Percentiles rank a stretch among this genome's conserved stretches.
Conservation (phyloP, 2,113 vertebrate genomes). For the Mastomys natalensis region DNA sequence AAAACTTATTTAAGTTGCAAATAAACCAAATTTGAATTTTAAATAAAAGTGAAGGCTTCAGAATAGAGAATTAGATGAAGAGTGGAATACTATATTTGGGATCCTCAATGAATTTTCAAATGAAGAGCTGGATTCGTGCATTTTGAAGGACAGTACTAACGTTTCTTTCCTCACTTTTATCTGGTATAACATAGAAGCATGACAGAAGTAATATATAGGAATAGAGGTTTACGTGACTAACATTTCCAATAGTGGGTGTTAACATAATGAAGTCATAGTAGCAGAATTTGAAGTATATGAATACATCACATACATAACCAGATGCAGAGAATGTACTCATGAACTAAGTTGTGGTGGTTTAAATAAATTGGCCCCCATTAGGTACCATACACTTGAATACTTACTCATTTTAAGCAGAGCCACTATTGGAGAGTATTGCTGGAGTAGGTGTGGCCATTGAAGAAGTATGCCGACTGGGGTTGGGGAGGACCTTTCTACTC, state of each 20-base stretch:
- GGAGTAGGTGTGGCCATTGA: background rate
- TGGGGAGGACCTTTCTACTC: too few species aligned
- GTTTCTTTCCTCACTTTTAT: too few species aligned
- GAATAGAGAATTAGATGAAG: background rate
- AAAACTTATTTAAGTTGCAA: background rate
- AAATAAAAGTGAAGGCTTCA: background rate
- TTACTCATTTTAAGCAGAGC: background rate
- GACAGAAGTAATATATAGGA: background rate
- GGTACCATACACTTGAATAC: background rate
- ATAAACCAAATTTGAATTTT: background rate
- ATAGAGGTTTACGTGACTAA: background rate
- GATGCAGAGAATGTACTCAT: background rate
- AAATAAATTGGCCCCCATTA: background rate
- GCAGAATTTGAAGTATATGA: background rate
- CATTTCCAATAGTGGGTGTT: too few species aligned
- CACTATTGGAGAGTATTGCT: background rate
- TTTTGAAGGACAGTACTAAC: background rate
- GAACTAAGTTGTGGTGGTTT: background rate
- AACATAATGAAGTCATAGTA: background rate
- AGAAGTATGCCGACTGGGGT: background rate
- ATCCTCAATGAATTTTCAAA: background rate
- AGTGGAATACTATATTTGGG: background rate
- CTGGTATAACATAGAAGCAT: too few species aligned
- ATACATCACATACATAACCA: background rate
- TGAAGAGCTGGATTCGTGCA: background rate